A percentile compares a stretch with the other conserved stretches of the same genome.
These are phyloP conservation scores for Agrochola litura DNA, from an alignment of 2,888 invertebrate genomes.

Conservation along the genomic window DNA sequence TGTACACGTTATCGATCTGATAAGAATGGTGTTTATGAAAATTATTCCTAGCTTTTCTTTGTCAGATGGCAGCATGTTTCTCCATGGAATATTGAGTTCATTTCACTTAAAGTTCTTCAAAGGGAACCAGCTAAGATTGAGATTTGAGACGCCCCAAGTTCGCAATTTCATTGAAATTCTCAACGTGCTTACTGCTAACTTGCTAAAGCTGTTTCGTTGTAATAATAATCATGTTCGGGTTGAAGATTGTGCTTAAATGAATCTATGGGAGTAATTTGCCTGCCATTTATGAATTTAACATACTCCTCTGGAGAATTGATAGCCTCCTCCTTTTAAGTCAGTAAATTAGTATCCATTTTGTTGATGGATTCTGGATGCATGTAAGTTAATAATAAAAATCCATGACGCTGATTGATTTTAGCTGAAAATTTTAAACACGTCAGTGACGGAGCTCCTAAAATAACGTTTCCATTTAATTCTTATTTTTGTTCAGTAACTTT, in stretches of 20 bases:
- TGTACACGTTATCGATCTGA: background rate
- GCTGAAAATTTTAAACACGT: background rate
- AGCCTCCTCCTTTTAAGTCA: background rate
- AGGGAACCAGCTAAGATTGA: background rate
- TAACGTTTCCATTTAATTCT: background rate
- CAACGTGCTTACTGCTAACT: background rate
- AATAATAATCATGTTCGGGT: slow-evolving; percentile 4
- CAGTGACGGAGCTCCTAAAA: background rate
- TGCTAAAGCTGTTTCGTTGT: slow-evolving; percentile 8
- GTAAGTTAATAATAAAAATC: background rate
- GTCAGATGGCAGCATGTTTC: background rate
- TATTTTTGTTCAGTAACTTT: background rate
- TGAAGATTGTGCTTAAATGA: slow-evolving; percentile 19
- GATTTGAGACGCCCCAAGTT: slow-evolving; percentile 15
- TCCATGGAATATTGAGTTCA: background rate
- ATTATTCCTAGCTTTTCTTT: background rate
- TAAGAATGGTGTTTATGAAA: background rate
- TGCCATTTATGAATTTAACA: slow-evolving; percentile 7
- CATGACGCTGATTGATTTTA: background rate
- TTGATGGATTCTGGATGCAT: slow-evolving; percentile 1
- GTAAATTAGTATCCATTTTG: background rate
- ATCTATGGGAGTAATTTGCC: background rate
- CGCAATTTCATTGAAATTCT: slow-evolving; percentile 34
- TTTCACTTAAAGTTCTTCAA: slow-evolving; percentile 4
- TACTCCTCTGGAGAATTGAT: background rate